Base-by-base conservation (phyloP, 2,888 invertebrate species). In the Pegoplata infirma region DNA sequence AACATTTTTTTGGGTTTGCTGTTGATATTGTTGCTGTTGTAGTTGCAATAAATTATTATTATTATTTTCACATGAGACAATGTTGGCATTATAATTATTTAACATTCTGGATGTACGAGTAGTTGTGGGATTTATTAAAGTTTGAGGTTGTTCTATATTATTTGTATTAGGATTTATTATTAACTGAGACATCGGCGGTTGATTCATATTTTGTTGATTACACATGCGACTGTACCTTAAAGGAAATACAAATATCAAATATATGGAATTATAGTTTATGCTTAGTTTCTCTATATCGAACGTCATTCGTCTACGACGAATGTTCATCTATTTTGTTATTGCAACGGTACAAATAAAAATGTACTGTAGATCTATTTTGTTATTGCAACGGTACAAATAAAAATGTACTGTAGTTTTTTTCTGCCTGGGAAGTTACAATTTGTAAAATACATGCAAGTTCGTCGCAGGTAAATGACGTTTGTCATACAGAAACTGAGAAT, bases 81-180 rank as follows among this genome's bases (percentile, higher is more conserved):
- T 64, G 67, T 83, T 80, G 44, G 63, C 75, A 61, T 77, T 76
- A 19, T 79, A 77, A 80, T 81, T 69, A 69, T 82, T 80, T 55
- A 71, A 56, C 17, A 64, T 63, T 25, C 14, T 16, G 5, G 47
- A 16, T 67, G 72, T 67, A 59, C 12, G 28, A 73, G 44, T 46
- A 68, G 36, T 59, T 72, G 55, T 61, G 79, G 63, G 32, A 8
- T 71, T 55, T 44, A 25, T 4, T 68, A 23, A 2, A 10, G 14
- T 46, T 25, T 49, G 40, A 19, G 40, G 8, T 12, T 53, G 61
- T 2, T 59, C 40, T 5, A 51, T 8, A 16, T 21, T 23, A 58
- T 44, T 21, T 12, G 23, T 10, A 58, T 17, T 44, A 3, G 66
- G 3, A 25, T 46, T 44, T 32, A 51, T 76, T 63, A 64, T 8